These are phyloP conservation scores for Hoplias malabaricus DNA, from an alignment of 2,113 vertebrate species.

Conservation along the genomic window DNA sequence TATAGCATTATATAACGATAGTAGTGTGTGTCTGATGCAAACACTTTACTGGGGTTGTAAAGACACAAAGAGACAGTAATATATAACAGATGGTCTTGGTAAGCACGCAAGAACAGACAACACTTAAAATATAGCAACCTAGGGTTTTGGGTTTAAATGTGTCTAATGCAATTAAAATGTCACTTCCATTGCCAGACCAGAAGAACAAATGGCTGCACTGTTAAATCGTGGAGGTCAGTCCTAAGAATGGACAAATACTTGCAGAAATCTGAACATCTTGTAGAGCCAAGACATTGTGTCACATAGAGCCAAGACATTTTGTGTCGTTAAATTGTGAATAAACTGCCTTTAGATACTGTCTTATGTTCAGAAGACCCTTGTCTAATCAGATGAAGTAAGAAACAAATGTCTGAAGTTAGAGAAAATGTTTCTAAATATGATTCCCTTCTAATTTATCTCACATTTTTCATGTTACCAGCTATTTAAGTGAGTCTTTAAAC, in stretches of 20 bases:
- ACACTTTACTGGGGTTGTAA: constrained; percentile 19
- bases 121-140: constrained; percentile 1
- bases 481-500: too few relatives aligned
- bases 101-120: constrained; percentile 24
- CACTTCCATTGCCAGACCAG: neutral
- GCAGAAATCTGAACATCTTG: neutral
- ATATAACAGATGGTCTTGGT: constrained; percentile 3
- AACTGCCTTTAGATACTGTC: too few relatives aligned
- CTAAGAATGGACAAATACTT: neutral
- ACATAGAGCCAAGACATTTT: neutral
- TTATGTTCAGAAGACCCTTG: too few relatives aligned
- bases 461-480: too few relatives aligned
- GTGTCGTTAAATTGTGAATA: neutral
- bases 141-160: neutral
- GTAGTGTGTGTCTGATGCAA: constrained; percentile 5
- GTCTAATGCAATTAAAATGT: neutral
- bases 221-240: neutral
- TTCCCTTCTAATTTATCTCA: too few relatives aligned
- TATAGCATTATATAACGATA: constrained; percentile 19
- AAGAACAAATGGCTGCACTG: neutral
- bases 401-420: too few relatives aligned
- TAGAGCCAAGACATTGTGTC: too few relatives aligned
- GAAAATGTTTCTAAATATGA: too few relatives aligned
- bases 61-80: constrained; percentile 20
- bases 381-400: too few relatives aligned